phyloP scores from a whole-genome alignment of 2,113 vertebrate genomes.

The Xyrauchen texanus region DNA sequence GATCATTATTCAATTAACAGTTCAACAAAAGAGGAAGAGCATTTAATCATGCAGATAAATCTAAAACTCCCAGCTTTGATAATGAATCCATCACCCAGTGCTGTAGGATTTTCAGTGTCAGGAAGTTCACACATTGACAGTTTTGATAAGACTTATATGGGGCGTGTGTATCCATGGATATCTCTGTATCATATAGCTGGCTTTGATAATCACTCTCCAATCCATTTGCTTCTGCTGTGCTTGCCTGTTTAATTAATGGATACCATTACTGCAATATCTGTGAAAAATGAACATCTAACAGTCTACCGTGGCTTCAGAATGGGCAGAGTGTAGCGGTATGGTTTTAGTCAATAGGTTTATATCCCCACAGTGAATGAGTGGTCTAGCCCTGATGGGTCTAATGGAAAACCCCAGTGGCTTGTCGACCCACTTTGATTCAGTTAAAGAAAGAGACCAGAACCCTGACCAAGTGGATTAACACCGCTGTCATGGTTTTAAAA shows the following conservation, averaged over 20 bases:
- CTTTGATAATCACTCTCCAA: not conserved
- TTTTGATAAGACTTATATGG: too few relatives aligned
- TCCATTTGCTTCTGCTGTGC: constrained; percentile 1
- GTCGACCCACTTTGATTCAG: not conserved
- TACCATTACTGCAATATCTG: constrained; percentile 1
- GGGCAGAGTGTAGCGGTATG: constrained; percentile 1
- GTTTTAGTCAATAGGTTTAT: constrained; percentile 36
- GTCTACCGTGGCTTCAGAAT: not conserved
- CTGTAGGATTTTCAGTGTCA: not conserved
- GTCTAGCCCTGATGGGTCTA: constrained; percentile 31
- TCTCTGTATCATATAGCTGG: too few relatives aligned
- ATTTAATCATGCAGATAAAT: constrained; percentile 21
- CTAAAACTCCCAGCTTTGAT: not conserved
- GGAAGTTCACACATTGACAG: not conserved
- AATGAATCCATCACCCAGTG: not conserved
- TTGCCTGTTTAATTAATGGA: constrained; percentile 8
- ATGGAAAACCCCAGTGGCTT: constrained; percentile 43
- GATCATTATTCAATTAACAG: constrained; percentile 33
- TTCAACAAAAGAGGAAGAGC: not conserved
- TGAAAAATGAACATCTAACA: not conserved
- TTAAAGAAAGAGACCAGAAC: constrained; percentile 11
- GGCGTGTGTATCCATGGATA: too few relatives aligned
- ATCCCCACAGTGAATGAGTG: constrained; percentile 21
- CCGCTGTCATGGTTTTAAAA: constrained; percentile 56
- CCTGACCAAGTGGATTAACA: constrained; percentile 60